A percentile compares a stretch with the other conserved stretches of the same genome.
Evolutionary conservation across 2,113 vertebrate genomes (phyloP).

Genomic region (Rhombomys opimus): DNA sequence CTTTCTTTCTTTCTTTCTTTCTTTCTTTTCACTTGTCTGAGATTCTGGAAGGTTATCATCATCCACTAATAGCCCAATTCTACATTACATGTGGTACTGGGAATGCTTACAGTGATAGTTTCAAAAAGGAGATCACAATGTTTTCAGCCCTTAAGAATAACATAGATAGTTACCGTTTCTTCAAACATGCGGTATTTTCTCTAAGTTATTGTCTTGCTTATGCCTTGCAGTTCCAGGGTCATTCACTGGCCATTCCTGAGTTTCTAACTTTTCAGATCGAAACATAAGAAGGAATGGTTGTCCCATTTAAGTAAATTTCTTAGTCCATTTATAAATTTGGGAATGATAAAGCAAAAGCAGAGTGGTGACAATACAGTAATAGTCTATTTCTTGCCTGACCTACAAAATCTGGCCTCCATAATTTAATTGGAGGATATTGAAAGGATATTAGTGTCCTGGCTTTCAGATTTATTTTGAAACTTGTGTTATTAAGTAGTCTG

Average conservation of each 20-base stretch:
- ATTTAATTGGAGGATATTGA: background rate
- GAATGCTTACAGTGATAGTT: background rate
- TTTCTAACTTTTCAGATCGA: background rate
- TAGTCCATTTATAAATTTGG: background rate
- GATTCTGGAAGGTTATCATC: background rate
- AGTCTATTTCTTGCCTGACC: background rate
- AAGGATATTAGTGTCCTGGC: background rate
- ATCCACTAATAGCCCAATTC: background rate
- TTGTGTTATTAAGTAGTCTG: background rate
- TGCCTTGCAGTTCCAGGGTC: background rate
- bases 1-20: too few species aligned
- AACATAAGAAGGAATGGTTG: background rate
- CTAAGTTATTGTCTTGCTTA: background rate
- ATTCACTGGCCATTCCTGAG: background rate
- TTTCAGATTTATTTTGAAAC: background rate
- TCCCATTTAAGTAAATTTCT: background rate
- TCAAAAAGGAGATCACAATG: background rate
- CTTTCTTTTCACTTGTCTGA: background rate
- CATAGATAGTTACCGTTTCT: background rate
- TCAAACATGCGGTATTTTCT: background rate
- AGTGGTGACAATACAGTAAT: background rate
- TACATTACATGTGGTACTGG: background rate
- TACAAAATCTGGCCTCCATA: rapidly evolving
- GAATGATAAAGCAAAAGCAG: background rate
- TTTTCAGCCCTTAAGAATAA: background rate